Evolutionary conservation across 2,113 vertebrate species (phyloP).

Genomic region (Podocnemis expansa): DNA sequence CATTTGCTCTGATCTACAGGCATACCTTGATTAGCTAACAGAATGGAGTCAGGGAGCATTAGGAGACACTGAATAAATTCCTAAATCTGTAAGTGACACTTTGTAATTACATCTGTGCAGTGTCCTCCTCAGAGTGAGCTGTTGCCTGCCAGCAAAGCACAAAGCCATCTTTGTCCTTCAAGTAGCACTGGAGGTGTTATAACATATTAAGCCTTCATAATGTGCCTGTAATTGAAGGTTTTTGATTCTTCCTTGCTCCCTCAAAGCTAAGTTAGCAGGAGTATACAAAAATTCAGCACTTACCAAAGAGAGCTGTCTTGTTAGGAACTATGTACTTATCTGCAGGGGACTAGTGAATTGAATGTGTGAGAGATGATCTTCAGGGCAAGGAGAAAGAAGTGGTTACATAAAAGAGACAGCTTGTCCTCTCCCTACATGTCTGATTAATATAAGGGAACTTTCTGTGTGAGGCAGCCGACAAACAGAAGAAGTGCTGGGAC

Average conservation of each 20-base stretch:
- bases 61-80: constrained; percentile 1
- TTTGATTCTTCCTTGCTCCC: constrained; percentile 32
- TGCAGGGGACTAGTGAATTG: constrained; percentile 32
- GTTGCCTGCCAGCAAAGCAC: background rate
- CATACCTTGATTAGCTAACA: background rate
- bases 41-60: background rate
- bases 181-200: background rate
- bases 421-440: background rate
- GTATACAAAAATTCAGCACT: constrained; percentile 11
- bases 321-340: constrained; percentile 47
- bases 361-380: constrained; percentile 40
- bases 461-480: background rate
- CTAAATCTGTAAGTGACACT: background rate
- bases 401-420: background rate
- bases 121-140: constrained; percentile 18
- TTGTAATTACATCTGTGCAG: background rate
- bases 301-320: background rate
- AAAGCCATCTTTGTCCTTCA: background rate
- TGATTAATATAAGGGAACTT: background rate
- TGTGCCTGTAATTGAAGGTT: background rate
- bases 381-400: background rate
- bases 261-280: constrained; percentile 26
- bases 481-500: background rate
- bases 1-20: background rate
- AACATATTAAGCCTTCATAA: background rate